These are phyloP conservation scores for Lycodopsis pacificus DNA, from an alignment of 2,797 vertebrate genomes.

Conservation along the genomic window DNA sequence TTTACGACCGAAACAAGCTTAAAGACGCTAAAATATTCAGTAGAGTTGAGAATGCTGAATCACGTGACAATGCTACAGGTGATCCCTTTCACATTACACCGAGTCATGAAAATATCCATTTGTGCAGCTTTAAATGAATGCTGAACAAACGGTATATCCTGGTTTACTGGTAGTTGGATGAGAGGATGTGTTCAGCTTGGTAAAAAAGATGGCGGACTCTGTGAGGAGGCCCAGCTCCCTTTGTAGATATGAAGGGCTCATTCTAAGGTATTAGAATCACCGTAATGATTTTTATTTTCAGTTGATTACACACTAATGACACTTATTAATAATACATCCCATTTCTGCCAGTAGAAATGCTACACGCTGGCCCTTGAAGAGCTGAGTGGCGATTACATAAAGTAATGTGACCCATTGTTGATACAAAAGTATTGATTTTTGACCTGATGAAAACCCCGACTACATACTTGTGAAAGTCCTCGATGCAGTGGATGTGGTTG, in stretches of 20 bases:
- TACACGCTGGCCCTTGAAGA: not conserved
- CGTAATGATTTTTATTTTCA: not conserved
- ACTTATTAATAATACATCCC: not conserved
- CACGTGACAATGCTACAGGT: not conserved
- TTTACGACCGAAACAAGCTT: not conserved
- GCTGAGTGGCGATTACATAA: not conserved
- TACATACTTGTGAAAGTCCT: constrained; percentile 97
- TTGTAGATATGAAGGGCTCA: not conserved
- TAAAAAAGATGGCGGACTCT: not conserved
- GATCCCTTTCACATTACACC: not conserved
- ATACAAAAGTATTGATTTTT: not conserved
- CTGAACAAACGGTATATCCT: not conserved
- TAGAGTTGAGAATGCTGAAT: not conserved
- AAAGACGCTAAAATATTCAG: not conserved
- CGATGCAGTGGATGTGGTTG: constrained; percentile 98
- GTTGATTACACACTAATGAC: not conserved
- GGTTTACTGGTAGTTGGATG: not conserved
- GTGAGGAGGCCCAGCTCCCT: no score
- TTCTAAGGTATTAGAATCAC: no score
- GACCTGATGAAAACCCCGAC: not conserved
- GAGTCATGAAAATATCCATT: not conserved
- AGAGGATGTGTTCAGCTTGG: not conserved
- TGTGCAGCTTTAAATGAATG: not conserved
- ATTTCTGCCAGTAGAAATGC: not conserved
- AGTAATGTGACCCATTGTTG: not conserved